Base-by-base conservation (phyloP, 1,140 invertebrate genomes). In the Heliothis virescens region DNA sequence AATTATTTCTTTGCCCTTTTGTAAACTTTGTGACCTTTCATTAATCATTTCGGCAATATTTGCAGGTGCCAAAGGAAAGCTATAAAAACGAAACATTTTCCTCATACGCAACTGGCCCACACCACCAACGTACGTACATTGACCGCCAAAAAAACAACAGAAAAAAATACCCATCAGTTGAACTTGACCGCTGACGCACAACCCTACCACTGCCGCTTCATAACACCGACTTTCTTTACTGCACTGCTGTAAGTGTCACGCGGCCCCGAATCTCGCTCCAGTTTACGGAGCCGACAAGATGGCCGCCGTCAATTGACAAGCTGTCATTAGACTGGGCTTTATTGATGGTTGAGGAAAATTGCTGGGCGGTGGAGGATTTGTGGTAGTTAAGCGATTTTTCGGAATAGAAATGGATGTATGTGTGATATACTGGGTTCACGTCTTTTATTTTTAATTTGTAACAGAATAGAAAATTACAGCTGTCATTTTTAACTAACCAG, bases 241-340 rank as follows among this genome's bases (percentile, higher is more conserved):
- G 50, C 52, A 47, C 41, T n/a, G 4, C 15, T 34, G 41, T 67
- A 89, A 87, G 87, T 89, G 76, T 86, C 55, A 82, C 86, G 71
- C 78, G 87, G 48, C 86, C 87, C 83, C 83, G 47, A 87, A 89
- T 69, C 83, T 78, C 59, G 86, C 79, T 85, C 87, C 71, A 85
- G 82, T 83, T 89, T 52, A 16, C 59, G 34, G 16, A 75, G 47
- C 72, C 53, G 59, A 65, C 72, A 59, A 41, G 41, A 77, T 77
- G 59, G 59, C 74, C 11, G 57, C 60, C n/a, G 21, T 48, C 41
- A 67, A 48, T 67, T 67, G 63, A 67, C 16, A 67, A 48, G 63
- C 16, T 18, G 48, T 48, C 18, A 60, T 67, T 67, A 1, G 10
- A 18, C 11, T 18, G 41, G 3, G 18, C 4, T 11, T n/a, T 7